Percentiles rank a stretch among this genome's conserved stretches.
phyloP scores from a whole-genome alignment of 53 echinoderm and acorn worm genomes.

The Antedon mediterranea region DNA sequence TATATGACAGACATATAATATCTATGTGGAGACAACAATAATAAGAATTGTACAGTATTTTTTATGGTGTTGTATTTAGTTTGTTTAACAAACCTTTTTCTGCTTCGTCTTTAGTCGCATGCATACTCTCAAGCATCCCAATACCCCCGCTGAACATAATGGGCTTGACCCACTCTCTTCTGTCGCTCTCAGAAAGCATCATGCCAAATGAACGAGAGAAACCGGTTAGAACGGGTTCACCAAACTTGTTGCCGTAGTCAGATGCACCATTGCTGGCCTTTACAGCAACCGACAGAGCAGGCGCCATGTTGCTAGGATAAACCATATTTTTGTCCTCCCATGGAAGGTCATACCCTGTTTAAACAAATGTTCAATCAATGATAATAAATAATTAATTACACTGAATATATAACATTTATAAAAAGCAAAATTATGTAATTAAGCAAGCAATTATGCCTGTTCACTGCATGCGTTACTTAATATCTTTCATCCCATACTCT shows the following conservation, averaged over 20 bases:
- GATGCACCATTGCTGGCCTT: constrained; percentile 93
- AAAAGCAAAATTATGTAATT: too few species aligned
- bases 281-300: constrained; percentile 52
- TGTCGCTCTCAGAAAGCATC: constrained; percentile 45
- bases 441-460: too few species aligned
- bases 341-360: constrained; percentile 72
- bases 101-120: constrained; percentile 54
- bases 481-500: too few species aligned
- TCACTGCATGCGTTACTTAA: too few species aligned
- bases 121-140: constrained; percentile 55
- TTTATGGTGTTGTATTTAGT: too few species aligned
- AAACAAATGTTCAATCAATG: too few species aligned
- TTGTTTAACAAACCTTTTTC: constrained; percentile 27
- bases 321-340: constrained; percentile 59
- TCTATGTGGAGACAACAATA: too few species aligned
- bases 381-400: not conserved
- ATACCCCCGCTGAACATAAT: constrained; percentile 97
- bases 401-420: too few species aligned
- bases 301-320: constrained; percentile 72
- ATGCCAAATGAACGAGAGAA: constrained; percentile 95
- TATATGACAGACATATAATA: too few species aligned
- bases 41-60: too few species aligned
- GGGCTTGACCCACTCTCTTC: constrained; percentile 95
- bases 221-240: constrained; percentile 85
- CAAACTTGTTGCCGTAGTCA: constrained; percentile 96